Evolutionary conservation across 2,113 vertebrate genomes (phyloP).

Genomic region (Eclectus roratus): DNA sequence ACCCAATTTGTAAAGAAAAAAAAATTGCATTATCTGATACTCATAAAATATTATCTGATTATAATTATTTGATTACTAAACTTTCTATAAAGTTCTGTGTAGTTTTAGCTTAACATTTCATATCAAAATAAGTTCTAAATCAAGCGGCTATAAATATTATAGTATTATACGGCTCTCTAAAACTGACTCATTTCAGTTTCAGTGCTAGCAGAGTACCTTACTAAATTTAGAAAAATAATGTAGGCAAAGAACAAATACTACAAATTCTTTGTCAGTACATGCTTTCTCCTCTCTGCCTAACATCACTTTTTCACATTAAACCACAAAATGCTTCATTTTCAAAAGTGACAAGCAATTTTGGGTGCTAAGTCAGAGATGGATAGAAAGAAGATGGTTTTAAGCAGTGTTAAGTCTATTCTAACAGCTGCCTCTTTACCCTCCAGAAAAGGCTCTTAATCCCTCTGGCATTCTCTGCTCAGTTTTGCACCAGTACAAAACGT

Average conservation of each 20-base stretch:
- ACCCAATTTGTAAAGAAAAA: not conserved
- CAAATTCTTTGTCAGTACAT: not conserved
- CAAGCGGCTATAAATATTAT: not conserved
- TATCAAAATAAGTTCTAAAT: not conserved
- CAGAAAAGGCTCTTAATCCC: not conserved
- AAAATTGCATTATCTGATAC: not conserved
- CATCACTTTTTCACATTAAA: not conserved
- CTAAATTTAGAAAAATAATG: conserved; percentile 4
- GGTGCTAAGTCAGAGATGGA: not conserved
- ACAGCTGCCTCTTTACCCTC: not conserved
- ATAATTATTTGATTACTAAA: not conserved
- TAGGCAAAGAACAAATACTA: conserved; percentile 20
- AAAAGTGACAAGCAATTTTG: not conserved
- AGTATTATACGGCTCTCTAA: not conserved
- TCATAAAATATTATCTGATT: not conserved
- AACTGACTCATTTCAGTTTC: not conserved
- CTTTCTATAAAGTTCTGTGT: not conserved
- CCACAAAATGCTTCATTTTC: not conserved
- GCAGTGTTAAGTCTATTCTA: not conserved
- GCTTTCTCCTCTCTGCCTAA: not conserved
- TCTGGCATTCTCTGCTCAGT: not conserved
- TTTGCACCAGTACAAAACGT: not conserved
- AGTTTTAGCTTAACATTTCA: not conserved
- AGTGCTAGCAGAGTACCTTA: not conserved
- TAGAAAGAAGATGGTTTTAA: not conserved